Evolutionary conservation across 2,888 invertebrate genomes (phyloP).

Genomic region (Dysmachus trigonus): DNA sequence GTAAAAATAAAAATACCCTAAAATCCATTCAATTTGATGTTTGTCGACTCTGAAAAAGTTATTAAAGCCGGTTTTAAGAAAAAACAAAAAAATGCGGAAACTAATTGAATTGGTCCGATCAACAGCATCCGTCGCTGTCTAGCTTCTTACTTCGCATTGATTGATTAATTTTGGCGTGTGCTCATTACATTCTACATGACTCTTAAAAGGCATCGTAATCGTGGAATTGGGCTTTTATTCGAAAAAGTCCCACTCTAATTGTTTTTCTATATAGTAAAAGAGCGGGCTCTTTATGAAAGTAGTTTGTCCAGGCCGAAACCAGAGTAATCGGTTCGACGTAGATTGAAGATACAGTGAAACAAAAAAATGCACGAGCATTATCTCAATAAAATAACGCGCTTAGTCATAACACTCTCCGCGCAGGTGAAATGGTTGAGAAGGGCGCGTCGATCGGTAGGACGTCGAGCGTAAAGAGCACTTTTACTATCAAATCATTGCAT

Average conservation of each 20-base stretch:
- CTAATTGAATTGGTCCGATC: neutral
- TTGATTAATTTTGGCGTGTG: conserved; percentile 19
- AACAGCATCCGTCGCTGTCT: neutral
- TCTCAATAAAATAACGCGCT: neutral
- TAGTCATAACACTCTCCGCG: neutral
- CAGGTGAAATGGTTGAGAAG: conserved; percentile 23
- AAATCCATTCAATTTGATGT: neutral
- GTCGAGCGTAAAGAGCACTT: conserved; percentile 34
- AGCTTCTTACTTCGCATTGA: neutral
- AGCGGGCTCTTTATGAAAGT: neutral
- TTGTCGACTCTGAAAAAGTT: neutral
- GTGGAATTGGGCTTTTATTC: neutral
- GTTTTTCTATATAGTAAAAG: neutral
- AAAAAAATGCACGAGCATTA: conserved; percentile 2
- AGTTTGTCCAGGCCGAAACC: neutral
- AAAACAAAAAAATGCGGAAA: neutral
- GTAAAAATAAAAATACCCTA: neutral
- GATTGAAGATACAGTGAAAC: neutral
- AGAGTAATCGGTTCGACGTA: neutral
- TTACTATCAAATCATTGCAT: conserved; percentile 36
- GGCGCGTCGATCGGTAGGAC: neutral
- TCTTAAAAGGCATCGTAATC: neutral
- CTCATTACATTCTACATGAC: neutral
- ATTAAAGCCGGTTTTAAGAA: neutral
- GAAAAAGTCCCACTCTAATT: neutral